Evolutionary conservation across 2,797 vertebrate species (phyloP).

Genomic region (Myotis myotis): DNA sequence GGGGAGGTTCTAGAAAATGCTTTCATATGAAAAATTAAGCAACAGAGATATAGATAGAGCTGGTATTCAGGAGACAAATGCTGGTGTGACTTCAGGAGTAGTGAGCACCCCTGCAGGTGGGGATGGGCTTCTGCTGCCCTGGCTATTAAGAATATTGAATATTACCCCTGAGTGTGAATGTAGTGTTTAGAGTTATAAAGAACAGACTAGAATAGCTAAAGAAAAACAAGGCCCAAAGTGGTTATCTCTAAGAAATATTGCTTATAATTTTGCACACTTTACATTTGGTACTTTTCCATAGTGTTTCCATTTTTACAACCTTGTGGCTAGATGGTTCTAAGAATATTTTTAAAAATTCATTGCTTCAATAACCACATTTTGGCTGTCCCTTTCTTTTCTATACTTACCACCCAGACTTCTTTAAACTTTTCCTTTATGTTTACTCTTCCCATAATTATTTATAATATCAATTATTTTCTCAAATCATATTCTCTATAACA

Average conservation of each 20-base stretch:
- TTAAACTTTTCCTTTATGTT: neutral
- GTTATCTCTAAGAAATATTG: neutral
- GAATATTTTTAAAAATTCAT: neutral
- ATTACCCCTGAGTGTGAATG: neutral
- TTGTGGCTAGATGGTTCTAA: neutral
- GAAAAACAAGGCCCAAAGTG: neutral
- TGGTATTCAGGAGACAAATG: neutral
- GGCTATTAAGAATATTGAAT: neutral
- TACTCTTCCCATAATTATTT: neutral
- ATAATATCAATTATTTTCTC: neutral
- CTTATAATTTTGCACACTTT: neutral
- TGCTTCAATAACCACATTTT: neutral
- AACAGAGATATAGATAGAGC: neutral
- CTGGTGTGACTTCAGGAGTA: neutral
- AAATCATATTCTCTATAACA: neutral
- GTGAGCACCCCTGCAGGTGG: neutral
- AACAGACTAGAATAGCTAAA: neutral
- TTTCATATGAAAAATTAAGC: constrained; percentile 15
- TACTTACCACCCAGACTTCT: neutral
- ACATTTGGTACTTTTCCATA: neutral
- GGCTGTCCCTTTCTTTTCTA: neutral
- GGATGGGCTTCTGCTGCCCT: neutral
- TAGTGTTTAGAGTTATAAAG: neutral
- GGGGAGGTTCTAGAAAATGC: neutral
- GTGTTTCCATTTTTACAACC: neutral